Conservation (phyloP, 1,140 invertebrate species). For the Drosophila sechellia region DNA sequence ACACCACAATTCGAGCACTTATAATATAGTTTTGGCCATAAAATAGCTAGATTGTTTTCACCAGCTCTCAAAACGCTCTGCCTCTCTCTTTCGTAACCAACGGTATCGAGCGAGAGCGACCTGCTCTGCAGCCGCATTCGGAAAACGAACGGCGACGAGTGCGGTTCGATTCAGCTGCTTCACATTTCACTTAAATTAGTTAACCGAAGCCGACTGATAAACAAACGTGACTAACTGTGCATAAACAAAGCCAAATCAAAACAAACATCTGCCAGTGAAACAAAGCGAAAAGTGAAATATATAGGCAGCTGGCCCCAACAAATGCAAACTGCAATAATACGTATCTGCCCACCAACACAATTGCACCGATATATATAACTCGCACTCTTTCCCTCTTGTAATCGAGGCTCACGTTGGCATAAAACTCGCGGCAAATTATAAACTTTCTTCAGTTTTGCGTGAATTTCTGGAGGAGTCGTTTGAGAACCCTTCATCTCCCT, state of each 20-base stretch:
- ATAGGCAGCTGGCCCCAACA: slow-evolving; percentile 33
- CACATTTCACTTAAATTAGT: not conserved
- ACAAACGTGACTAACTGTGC: slow-evolving; percentile 50
- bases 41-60: not conserved
- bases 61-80: not conserved
- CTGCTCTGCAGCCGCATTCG: slow-evolving; percentile 37
- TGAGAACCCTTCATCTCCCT: slow-evolving; percentile 3
- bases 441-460: slow-evolving; percentile 70
- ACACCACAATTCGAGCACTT: too few species aligned
- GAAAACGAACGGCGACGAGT: slow-evolving; percentile 40
- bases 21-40: not conserved
- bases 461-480: slow-evolving; percentile 37
- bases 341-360: slow-evolving; percentile 20
- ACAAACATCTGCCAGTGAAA: slow-evolving; percentile 43
- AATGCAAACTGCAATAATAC: slow-evolving; percentile 43
- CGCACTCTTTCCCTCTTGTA: slow-evolving; percentile 2
- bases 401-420: slow-evolving; percentile 20
- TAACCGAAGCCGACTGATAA: slow-evolving; percentile 31
- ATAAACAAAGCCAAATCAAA: slow-evolving; percentile 25
- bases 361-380: slow-evolving; percentile 25
- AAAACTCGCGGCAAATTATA: slow-evolving; percentile 46
- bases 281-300: slow-evolving; percentile 21
- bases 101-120: not conserved
- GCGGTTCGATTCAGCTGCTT: slow-evolving; percentile 48
- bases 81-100: not conserved